Conservation (phyloP, 2,888 invertebrate genomes). For the Maniola hyperantus region DNA sequence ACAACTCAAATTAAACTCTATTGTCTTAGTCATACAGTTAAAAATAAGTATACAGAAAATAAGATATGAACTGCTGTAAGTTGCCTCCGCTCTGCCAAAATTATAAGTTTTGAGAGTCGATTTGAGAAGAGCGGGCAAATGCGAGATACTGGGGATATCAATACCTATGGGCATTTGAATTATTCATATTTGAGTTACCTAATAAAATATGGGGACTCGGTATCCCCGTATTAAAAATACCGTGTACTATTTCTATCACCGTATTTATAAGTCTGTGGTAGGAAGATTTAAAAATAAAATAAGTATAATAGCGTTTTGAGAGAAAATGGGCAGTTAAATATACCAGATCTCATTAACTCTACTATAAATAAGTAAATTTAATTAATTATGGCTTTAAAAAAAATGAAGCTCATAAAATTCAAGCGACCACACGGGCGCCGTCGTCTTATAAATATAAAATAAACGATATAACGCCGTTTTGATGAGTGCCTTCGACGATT, state of each 20-base stretch:
- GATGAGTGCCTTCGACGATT: conserved; percentile 61
- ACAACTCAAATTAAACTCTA: too few relatives aligned
- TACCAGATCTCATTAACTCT: background rate
- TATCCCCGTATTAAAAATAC: too few relatives aligned
- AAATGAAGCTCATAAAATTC: conserved; percentile 13
- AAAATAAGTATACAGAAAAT: too few relatives aligned
- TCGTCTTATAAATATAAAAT: conserved; percentile 50
- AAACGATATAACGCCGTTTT: conserved; percentile 61
- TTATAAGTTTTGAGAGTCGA: too few relatives aligned
- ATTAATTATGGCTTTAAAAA: conserved; percentile 16
- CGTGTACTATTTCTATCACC: background rate
- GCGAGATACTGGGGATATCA: too few relatives aligned
- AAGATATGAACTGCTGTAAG: too few relatives aligned
- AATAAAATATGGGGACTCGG: too few relatives aligned
- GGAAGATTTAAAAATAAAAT: background rate
- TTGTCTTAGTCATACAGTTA: too few relatives aligned
- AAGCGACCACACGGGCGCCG: conserved; percentile 32
- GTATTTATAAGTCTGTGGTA: background rate
- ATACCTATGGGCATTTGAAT: too few relatives aligned
- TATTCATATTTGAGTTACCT: too few relatives aligned
- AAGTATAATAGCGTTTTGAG: background rate
- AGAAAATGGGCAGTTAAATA: conserved; percentile 7
- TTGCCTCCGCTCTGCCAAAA: too few relatives aligned
- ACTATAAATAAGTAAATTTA: conserved; percentile 7
- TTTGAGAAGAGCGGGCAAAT: too few relatives aligned